These are phyloP conservation scores for Nebria salina DNA, from an alignment of 2,888 invertebrate genomes.

Conservation along the genomic window DNA sequence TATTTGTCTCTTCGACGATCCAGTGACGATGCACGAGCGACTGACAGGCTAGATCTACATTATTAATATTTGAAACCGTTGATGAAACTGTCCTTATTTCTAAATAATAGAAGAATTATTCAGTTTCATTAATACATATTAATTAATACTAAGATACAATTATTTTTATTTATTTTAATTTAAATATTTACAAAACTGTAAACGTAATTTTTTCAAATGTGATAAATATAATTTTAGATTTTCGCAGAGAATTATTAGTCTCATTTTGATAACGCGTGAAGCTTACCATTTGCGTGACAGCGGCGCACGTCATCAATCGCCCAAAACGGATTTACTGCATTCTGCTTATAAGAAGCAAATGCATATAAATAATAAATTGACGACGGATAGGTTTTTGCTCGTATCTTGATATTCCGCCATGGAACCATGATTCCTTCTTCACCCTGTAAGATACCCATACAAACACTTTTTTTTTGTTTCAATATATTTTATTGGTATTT, in stretches of 20 bases:
- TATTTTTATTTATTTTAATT: background rate
- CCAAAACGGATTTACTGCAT: conserved; percentile 31
- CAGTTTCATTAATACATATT: background rate
- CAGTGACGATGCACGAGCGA: background rate
- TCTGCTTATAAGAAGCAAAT: background rate
- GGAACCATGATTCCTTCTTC: background rate
- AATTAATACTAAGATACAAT: background rate
- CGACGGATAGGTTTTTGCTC: background rate
- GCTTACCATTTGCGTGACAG: conserved; percentile 33
- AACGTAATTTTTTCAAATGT: no score
- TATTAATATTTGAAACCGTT: background rate
- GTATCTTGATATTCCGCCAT: conserved; percentile 4
- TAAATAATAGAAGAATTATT: background rate
- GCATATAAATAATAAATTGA: background rate
- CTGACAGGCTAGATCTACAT: background rate
- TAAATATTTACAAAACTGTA: no score
- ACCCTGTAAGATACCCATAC: background rate
- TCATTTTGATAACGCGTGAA: no score
- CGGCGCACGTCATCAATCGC: conserved; percentile 37
- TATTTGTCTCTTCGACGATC: background rate
- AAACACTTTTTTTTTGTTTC: background rate
- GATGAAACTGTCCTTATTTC: background rate
- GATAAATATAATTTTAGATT: no score
- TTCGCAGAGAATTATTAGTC: no score
- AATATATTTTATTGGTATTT: background rate